Percentiles rank a stretch among this genome's conserved stretches.
Conservation (phyloP, 2,888 invertebrate species). For the Sceliomorpha sp. region DNA sequence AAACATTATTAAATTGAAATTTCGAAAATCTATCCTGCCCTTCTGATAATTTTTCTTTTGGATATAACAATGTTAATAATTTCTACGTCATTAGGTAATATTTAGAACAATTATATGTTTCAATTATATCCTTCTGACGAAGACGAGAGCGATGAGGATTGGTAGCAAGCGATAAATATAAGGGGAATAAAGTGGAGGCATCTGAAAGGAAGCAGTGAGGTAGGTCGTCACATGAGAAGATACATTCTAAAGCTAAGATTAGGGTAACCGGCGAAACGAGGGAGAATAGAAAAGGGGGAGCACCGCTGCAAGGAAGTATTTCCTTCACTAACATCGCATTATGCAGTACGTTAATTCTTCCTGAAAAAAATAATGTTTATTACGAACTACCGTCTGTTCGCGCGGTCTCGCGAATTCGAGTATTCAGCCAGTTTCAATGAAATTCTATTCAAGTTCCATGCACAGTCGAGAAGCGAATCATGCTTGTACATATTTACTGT, state of each 20-base stretch:
- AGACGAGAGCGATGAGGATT: constrained; percentile 17
- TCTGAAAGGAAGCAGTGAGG: constrained; percentile 55
- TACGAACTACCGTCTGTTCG: background rate
- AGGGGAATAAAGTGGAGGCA: constrained; percentile 32
- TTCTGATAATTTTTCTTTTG: too few relatives aligned
- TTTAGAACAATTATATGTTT: too few relatives aligned
- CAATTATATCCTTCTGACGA: constrained; percentile 19
- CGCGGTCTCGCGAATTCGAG: background rate
- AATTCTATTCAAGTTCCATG: background rate
- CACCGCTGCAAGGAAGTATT: constrained; percentile 5
- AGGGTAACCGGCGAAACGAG: constrained; percentile 18
- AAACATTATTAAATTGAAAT: too few relatives aligned
- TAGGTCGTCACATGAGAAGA: constrained; percentile 42
- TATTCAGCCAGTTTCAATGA: background rate
- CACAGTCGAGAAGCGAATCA: too few relatives aligned
- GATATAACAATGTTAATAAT: too few relatives aligned
- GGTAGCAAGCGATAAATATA: constrained; percentile 32
- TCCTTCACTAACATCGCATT: too few relatives aligned
- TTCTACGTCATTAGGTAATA: too few relatives aligned
- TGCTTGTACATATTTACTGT: too few relatives aligned
- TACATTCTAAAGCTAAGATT: constrained; percentile 20
- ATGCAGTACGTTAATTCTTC: too few relatives aligned
- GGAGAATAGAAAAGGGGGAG: constrained; percentile 16
- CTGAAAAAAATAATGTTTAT: constrained; percentile 18
- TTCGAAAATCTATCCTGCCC: too few relatives aligned